phyloP scores from a whole-genome alignment of 2,113 vertebrate species.

The Oreochromis tanganicae region DNA sequence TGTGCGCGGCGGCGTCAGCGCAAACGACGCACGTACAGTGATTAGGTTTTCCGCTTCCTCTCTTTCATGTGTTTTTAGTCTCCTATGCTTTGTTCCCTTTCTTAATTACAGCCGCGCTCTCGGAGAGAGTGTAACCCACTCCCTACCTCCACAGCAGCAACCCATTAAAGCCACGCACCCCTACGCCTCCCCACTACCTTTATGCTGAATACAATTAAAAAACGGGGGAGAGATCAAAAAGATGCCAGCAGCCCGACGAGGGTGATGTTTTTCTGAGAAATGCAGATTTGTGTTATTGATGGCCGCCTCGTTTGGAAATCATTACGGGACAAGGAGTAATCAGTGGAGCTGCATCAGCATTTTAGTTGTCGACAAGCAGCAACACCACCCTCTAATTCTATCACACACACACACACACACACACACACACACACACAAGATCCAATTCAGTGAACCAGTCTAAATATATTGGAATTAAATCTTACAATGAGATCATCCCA shows the following conservation, averaged over 20 bases:
- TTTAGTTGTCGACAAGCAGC: conserved; percentile 29
- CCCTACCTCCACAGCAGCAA: conserved; percentile 61
- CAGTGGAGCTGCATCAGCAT: conserved; percentile 70
- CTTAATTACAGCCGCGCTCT: conserved; percentile 74
- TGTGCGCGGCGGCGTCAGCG: not conserved
- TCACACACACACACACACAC: not conserved
- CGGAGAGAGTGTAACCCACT: conserved; percentile 61
- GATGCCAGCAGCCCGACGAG: conserved; percentile 59
- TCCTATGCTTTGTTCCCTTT: conserved; percentile 70
- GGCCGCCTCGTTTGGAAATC: conserved; percentile 68
- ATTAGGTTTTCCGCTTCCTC: conserved; percentile 61
- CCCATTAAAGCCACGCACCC: conserved; percentile 65
- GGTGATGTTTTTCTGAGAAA: conserved; percentile 67
- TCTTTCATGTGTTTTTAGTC: conserved; percentile 74
- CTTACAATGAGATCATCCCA: too few species aligned
- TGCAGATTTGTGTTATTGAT: conserved; percentile 76
- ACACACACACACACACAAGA: not conserved
- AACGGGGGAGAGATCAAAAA: conserved; percentile 68
- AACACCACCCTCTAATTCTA: not conserved
- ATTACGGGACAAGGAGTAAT: conserved; percentile 68
- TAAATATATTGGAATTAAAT: too few species aligned
- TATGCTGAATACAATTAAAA: conserved; percentile 73
- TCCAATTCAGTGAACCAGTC: too few species aligned
- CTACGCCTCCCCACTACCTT: conserved; percentile 59
- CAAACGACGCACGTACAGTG: conserved; percentile 29